A percentile compares a stretch with the other conserved stretches of the same genome.
Evolutionary conservation across 2,888 invertebrate genomes (phyloP).

Genomic region (Hypsopygia costalis): DNA sequence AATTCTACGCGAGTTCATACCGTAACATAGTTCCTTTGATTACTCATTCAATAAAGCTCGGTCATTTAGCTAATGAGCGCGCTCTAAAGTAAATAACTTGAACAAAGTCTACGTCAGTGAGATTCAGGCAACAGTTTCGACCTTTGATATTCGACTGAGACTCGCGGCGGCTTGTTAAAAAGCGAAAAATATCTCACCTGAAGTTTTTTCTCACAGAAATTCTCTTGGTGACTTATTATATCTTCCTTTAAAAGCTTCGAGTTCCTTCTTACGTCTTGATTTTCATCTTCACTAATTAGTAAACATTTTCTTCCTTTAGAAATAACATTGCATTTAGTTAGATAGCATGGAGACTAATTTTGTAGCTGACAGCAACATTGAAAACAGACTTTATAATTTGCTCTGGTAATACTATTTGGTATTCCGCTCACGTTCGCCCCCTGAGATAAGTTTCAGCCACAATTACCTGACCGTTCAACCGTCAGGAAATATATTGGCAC

Average conservation of each 20-base stretch:
- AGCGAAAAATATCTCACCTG: conserved; percentile 37
- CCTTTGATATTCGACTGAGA: conserved; percentile 51
- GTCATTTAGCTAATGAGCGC: conserved; percentile 74
- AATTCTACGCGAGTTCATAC: conserved; percentile 8
- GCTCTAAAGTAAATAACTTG: conserved; percentile 68
- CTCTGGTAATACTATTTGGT: conserved; percentile 52
- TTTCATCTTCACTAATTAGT: conserved; percentile 1
- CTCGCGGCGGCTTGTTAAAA: conserved; percentile 38
- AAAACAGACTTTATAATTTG: conserved; percentile 65
- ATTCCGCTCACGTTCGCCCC: conserved; percentile 69
- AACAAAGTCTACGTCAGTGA: conserved; percentile 64
- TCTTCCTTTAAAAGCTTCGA: neutral
- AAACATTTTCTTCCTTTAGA: conserved; percentile 1
- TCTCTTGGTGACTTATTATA: conserved; percentile 12
- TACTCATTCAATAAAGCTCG: conserved; percentile 64
- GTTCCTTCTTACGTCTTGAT: neutral
- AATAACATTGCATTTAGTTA: conserved; percentile 3
- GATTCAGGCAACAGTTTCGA: conserved; percentile 47
- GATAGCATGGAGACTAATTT: conserved; percentile 11
- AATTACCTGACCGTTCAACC: conserved; percentile 76
- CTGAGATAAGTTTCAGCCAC: conserved; percentile 76
- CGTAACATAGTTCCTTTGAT: conserved; percentile 38
- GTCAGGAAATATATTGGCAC: conserved; percentile 51
- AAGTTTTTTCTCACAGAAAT: conserved; percentile 21
- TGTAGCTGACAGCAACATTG: conserved; percentile 24